These are phyloP conservation scores for Clarias fuscus DNA, from an alignment of 2,797 vertebrate species.

Conservation along the genomic window DNA sequence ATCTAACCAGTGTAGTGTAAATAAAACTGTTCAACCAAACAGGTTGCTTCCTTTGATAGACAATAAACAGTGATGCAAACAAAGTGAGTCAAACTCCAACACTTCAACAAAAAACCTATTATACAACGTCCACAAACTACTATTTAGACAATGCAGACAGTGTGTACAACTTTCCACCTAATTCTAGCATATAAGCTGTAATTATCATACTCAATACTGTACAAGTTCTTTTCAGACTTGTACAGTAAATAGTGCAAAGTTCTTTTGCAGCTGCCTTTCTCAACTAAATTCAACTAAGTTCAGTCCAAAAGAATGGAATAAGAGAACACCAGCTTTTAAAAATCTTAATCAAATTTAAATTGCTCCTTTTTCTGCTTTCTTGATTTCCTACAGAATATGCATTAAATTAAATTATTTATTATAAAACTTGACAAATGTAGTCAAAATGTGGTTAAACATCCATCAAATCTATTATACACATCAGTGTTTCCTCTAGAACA, in stretches of 20 bases:
- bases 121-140: neutral
- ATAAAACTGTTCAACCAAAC: slow-evolving; percentile 15
- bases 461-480: too few relatives aligned
- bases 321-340: neutral
- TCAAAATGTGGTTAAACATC: too few relatives aligned
- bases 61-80: neutral
- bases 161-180: neutral
- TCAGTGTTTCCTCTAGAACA: too few relatives aligned
- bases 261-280: neutral
- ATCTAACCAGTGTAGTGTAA: slow-evolving; percentile 32
- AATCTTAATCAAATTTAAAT: neutral
- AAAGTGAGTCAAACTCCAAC: neutral
- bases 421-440: too few relatives aligned
- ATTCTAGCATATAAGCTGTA: neutral
- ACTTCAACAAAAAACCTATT: neutral
- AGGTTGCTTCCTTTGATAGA: neutral
- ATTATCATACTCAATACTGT: neutral
- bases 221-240: neutral
- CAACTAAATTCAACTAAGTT: neutral
- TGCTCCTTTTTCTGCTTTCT: neutral
- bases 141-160: neutral
- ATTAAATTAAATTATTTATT: too few relatives aligned
- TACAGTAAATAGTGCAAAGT: too few relatives aligned
- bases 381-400: neutral
- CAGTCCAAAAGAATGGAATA: neutral